Evolutionary conservation across 2,888 invertebrate species (phyloP), one percentile per base, ranked within the genome.

Genomic region (Diaphora mendica): DNA sequence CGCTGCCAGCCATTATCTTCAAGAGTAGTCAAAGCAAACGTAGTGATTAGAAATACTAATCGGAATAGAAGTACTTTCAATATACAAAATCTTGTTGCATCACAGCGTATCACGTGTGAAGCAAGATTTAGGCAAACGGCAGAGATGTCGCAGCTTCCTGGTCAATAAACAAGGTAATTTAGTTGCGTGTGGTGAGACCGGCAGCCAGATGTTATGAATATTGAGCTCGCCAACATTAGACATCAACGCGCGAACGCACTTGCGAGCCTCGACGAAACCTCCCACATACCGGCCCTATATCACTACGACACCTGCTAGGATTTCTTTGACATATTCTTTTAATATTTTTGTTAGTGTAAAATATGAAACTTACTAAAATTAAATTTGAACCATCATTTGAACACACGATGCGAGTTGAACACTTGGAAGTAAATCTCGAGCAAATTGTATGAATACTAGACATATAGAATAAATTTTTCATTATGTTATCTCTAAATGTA

Each of bases 201-300:
- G 74, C n/a, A 30, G n/a, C 67, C 39, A 71, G 55, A 70, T 64
- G 33, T 48, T 5, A 59, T 66, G 68, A 64, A 75, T 65, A 39
- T 65, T 23, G 65, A 68, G 33, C 70, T 33, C 64, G 67, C 78
- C 65, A 70, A 76, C 77, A 77, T 85, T 84, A 85, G 85, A 85
- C 85, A 82, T 86, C 86, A 85, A 86, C 86, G 85, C 86, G 78
- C 72, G 64, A 51, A 65, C 35, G 44, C 51, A 39, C 55, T 55
- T 39, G 51, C n/a, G 26, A 64, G 71, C 51, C 71, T 69, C 42
- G 59, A 39, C 30, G 30, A 62, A 70, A 62, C 70, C 70, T 70
- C 70, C 62, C 30, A 48, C 68, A 48, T n/a, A n/a, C 33, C 15
- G n/a, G 35, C n/a, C n/a, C 11, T n/a, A 17, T 11, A 30, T 30